phyloP scores from a whole-genome alignment of 2,113 vertebrate genomes.

The Oxyruncus cristatus region DNA sequence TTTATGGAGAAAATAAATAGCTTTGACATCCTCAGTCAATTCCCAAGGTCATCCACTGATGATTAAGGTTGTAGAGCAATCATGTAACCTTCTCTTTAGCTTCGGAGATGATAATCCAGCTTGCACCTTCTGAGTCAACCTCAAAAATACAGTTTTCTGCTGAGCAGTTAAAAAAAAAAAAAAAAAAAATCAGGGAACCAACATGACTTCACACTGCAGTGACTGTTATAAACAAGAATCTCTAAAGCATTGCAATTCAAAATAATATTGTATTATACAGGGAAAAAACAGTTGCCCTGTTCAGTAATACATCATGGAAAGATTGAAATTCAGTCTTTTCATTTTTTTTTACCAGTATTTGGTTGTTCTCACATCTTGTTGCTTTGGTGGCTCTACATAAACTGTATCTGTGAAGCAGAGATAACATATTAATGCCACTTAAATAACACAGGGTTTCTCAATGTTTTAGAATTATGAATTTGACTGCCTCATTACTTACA shows the following conservation, averaged over 20 bases:
- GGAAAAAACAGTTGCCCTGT: conserved; percentile 58
- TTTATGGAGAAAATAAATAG: conserved; percentile 47
- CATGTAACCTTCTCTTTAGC: not conserved
- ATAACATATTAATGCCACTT: not conserved
- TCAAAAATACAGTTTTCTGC: conserved; percentile 28
- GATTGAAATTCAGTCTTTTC: conserved; percentile 39
- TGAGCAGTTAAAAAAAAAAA: not conserved
- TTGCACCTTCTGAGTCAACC: not conserved
- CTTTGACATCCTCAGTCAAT: conserved; percentile 7
- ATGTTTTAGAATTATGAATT: not conserved
- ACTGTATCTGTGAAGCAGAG: conserved; percentile 87
- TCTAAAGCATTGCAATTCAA: conserved; percentile 62
- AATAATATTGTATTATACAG: conserved; percentile 55
- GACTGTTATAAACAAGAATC: conserved; percentile 70
- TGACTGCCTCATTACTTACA: not conserved
- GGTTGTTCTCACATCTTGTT: conserved; percentile 78
- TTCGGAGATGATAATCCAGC: conserved; percentile 2
- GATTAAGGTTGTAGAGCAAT: not conserved
- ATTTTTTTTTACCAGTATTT: conserved; percentile 72
- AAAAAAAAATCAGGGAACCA: not conserved
- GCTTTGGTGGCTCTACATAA: conserved; percentile 86
- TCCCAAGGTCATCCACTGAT: not conserved
- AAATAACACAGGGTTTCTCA: not conserved
- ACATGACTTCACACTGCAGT: conserved; percentile 59
- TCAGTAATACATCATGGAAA: conserved; percentile 39